Percentiles rank a stretch among this genome's conserved stretches.
These are phyloP conservation scores for Drosophila rubida DNA, from an alignment of 2,888 invertebrate species.

Conservation along the genomic window DNA sequence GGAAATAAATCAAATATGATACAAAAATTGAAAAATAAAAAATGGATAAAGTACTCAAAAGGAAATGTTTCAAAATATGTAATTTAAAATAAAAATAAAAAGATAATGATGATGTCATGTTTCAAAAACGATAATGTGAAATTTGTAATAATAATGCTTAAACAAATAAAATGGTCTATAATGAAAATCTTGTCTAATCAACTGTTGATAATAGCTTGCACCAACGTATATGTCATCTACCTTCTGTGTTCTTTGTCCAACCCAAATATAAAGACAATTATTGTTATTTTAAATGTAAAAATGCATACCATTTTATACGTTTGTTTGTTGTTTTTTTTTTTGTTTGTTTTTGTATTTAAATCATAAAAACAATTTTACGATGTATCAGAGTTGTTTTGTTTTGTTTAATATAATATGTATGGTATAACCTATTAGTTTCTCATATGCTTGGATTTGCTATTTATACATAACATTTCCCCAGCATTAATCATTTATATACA, in stretches of 20 bases:
- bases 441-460: constrained; percentile 68
- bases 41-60: constrained; percentile 26
- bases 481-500: constrained; percentile 66
- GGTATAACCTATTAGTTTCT: constrained; percentile 77
- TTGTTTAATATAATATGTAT: constrained; percentile 66
- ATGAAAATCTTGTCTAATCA: constrained; percentile 31
- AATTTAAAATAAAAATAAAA: constrained; percentile 45
- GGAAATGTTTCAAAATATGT: constrained; percentile 58
- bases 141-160: constrained; percentile 68
- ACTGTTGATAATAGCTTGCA: not conserved
- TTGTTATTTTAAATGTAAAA: constrained; percentile 59
- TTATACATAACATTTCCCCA: constrained; percentile 63
- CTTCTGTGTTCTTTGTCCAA: not conserved
- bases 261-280: constrained; percentile 27
- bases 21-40: constrained; percentile 25
- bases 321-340: constrained; percentile 32
- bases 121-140: constrained; percentile 58
- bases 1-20: constrained; percentile 57
- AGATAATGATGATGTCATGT: constrained; percentile 39
- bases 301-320: constrained; percentile 62
- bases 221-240: not conserved
- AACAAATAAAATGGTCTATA: constrained; percentile 56
- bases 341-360: constrained; percentile 68
- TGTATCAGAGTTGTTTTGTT: constrained; percentile 60
- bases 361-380: constrained; percentile 80